These are phyloP conservation scores for Peromyscus attwateri DNA, from an alignment of 2,797 vertebrate genomes.

Conservation along the genomic window DNA sequence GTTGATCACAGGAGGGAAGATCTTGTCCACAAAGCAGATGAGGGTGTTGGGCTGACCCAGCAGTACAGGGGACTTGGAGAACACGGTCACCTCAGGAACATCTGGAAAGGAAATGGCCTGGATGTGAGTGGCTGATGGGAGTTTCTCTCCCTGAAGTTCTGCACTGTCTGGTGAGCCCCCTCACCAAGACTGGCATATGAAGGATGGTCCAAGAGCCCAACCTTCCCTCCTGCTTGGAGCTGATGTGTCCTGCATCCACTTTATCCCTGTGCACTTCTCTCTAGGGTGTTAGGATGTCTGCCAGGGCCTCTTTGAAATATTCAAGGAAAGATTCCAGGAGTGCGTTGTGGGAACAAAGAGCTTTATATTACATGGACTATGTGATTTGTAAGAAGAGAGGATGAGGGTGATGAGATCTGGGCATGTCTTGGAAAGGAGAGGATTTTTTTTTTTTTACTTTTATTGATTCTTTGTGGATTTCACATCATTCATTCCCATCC, in stretches of 20 bases:
- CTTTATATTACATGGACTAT: not conserved
- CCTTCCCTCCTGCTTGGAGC: rapidly evolving
- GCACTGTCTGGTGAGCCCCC: rapidly evolving
- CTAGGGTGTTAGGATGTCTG: rapidly evolving
- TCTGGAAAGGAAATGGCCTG: not conserved
- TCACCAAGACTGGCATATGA: rapidly evolving
- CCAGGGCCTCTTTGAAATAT: rapidly evolving
- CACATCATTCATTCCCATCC: too few species aligned
- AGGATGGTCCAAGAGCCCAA: rapidly evolving
- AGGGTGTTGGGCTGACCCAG: constrained; percentile 82
- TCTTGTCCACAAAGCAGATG: constrained; percentile 79
- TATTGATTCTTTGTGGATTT: too few species aligned
- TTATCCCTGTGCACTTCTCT: rapidly evolving
- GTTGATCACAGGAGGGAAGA: constrained; percentile 82
- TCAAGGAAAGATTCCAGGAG: too few species aligned
- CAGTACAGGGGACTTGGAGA: constrained; percentile 1
- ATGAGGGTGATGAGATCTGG: rapidly evolving
- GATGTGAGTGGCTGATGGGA: rapidly evolving
- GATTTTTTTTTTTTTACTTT: too few species aligned
- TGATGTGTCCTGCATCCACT: rapidly evolving
- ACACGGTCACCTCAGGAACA: constrained; percentile 73
- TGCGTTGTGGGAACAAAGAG: not conserved
- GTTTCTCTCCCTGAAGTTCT: not conserved
- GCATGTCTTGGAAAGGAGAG: not conserved
- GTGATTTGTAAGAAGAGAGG: not conserved